Base-by-base conservation (phyloP, 2,888 invertebrate species). In the Cephus sareptanus region DNA sequence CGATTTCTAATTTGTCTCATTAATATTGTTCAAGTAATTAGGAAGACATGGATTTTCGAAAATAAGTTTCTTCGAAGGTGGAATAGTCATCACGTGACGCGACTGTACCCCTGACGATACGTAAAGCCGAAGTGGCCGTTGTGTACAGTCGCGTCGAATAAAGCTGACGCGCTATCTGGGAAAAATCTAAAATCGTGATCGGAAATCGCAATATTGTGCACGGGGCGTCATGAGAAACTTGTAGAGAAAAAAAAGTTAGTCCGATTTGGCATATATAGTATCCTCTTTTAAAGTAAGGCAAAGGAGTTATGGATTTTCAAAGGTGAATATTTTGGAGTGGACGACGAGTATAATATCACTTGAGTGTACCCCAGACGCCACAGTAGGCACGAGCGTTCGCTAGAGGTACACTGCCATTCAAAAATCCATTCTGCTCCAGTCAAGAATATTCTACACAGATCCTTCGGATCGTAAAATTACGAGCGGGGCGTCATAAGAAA, bases 331-430 rank as follows among this genome's bases (percentile, higher is more conserved):
- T 83, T 79, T 78, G 75, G 81, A 77, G 81, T 76, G 77, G 76
- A 75, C 74, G 76, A 33, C 74, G 30, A 13, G 75, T 69, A 74
- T 74, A 74, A 81, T 80, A 82, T 56, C 79, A 81, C 56, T 15
- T 70, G 85, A 84, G 85, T 90, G 89, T 90, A 87, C 89, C 78
- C 80, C 84, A 85, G 89, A 90, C 90, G 90, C 90, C 87, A 87
- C 74, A 35, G 74, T 34, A 74, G 74, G 30, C 35, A 74, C 74
- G 74, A 74, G 74, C 74, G 74, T 30, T 35, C 34, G 74, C 74
- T 74, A 30, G 34, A 37, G 37, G 74, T 74, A 74, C 74, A 74
- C 34, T 15, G 23, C 1, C 11, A 34, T 34, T 30, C 15, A 23
- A 35, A 74, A 71, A 74, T 34, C 35, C 13, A 30, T 35, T 23